Conservation (phyloP, 2,797 vertebrate species). For the Trichosurus vulpecula region DNA sequence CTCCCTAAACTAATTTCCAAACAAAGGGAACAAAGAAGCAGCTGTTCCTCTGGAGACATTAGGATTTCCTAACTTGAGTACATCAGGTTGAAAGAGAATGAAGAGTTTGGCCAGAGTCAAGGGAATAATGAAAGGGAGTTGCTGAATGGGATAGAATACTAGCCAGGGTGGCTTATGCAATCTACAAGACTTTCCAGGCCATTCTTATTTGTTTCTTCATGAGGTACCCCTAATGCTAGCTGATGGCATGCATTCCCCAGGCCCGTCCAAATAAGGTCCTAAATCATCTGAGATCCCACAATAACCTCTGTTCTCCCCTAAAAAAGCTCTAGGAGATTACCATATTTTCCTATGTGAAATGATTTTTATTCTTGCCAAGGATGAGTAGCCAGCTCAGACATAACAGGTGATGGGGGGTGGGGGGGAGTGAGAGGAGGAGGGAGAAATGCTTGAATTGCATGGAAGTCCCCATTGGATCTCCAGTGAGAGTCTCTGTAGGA, state of each 20-base stretch:
- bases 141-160: not conserved
- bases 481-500: not conserved
- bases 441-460: not conserved
- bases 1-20: constrained; percentile 80
- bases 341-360: not conserved
- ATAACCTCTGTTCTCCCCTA: not conserved
- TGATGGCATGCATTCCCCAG: not conserved
- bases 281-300: not conserved
- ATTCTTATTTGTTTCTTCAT: not conserved
- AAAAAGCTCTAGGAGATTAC: not conserved
- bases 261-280: not conserved
- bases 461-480: not conserved
- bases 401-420: not conserved
- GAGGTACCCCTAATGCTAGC: not conserved
- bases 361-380: not conserved
- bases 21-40: constrained; percentile 81
- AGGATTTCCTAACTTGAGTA: constrained; percentile 77
- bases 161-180: not conserved
- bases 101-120: constrained; percentile 59
- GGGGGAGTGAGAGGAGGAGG: not conserved
- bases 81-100: constrained; percentile 73
- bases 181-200: not conserved
- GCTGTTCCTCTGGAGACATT: constrained; percentile 72
- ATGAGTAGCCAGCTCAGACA: not conserved
- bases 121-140: constrained; percentile 5